A percentile compares a stretch with the other conserved stretches of the same genome.
These are phyloP conservation scores for Contarinia nasturtii DNA, from an alignment of 1,140 invertebrate genomes.

Conservation along the genomic window DNA sequence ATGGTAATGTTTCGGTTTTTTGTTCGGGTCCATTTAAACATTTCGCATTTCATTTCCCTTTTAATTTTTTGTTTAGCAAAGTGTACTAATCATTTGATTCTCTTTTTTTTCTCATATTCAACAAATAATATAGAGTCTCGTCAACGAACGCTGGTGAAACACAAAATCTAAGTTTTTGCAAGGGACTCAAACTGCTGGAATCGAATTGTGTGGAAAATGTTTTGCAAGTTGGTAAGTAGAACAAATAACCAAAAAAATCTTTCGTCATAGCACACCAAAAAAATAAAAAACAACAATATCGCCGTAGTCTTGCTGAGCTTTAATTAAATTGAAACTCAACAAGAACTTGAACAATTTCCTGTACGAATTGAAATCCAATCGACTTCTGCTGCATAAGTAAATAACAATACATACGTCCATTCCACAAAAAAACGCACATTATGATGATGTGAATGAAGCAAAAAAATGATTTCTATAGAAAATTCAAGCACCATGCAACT, in stretches of 20 bases:
- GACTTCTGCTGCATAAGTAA: too few relatives aligned
- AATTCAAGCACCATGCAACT: too few relatives aligned
- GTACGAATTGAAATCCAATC: background rate
- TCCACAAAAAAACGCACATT: background rate
- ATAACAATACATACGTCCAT: background rate
- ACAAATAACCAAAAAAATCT: background rate
- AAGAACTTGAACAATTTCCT: conserved; percentile 1
- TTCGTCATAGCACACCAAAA: background rate
- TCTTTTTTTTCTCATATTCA: too few relatives aligned
- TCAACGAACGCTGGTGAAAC: conserved; percentile 31
- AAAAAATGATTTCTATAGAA: too few relatives aligned
- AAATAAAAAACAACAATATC: too few relatives aligned
- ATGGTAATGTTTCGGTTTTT: too few relatives aligned
- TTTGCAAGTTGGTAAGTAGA: conserved; percentile 74
- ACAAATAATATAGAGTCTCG: conserved; percentile 3
- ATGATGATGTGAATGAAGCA: too few relatives aligned
- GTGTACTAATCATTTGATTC: too few relatives aligned
- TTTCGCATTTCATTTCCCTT: too few relatives aligned
- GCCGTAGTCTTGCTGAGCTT: background rate
- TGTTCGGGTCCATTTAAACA: too few relatives aligned
- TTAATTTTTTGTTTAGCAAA: too few relatives aligned
- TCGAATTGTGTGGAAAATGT: conserved; percentile 61
- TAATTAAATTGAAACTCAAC: background rate
- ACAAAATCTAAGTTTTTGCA: conserved; percentile 65
- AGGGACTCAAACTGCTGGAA: conserved; percentile 64